phyloP scores from a whole-genome alignment of 2,797 vertebrate species.

The Acipenser oxyrinchus region DNA sequence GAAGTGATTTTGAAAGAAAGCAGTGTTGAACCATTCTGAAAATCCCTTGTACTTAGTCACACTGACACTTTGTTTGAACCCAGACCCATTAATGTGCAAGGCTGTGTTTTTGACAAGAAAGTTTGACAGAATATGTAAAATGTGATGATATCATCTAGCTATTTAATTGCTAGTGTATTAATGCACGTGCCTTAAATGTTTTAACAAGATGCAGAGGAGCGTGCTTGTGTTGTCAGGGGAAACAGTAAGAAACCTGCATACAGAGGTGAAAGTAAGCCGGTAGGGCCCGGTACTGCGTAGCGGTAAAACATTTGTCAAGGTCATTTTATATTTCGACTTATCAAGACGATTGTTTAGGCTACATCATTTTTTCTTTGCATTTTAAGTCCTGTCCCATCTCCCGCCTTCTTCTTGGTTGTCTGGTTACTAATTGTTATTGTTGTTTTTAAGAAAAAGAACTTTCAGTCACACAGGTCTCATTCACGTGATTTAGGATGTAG shows the following conservation, averaged over 20 bases:
- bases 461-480: no score
- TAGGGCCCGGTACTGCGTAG: no score
- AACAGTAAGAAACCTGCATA: slow-evolving; percentile 33
- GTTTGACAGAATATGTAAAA: slow-evolving; percentile 66
- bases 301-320: no score
- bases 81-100: slow-evolving; percentile 66
- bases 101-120: slow-evolving; percentile 62
- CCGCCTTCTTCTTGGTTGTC: no score
- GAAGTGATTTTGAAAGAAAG: slow-evolving; percentile 74
- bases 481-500: no score
- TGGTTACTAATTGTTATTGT: no score
- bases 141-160: slow-evolving; percentile 62
- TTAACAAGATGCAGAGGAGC: slow-evolving; percentile 36
- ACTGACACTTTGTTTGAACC: slow-evolving; percentile 88
- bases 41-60: slow-evolving; percentile 78
- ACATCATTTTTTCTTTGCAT: no score
- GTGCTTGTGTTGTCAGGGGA: slow-evolving; percentile 32
- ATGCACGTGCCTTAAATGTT: slow-evolving; percentile 34
- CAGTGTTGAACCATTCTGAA: slow-evolving; percentile 77
- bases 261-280: slow-evolving; percentile 16
- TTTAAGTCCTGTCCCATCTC: no score
- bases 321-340: no score
- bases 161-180: slow-evolving; percentile 66
- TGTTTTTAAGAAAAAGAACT: no score
- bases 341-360: no score